Conservation (phyloP, 37 sponge, comb jelly and placozoan species). For the Ianthella basta region DNA sequence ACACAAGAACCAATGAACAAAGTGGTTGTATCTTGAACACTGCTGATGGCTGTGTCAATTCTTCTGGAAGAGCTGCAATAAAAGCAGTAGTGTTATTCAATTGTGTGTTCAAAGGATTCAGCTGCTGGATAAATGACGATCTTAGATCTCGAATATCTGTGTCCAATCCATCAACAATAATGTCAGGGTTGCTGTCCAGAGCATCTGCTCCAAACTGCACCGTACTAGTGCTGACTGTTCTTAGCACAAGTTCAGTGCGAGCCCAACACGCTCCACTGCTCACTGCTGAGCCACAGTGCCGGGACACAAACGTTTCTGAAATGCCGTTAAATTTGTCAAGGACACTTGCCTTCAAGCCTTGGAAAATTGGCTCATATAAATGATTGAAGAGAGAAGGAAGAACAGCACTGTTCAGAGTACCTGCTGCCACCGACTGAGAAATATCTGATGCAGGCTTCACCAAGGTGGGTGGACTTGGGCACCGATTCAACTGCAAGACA, state of each 20-base stretch:
- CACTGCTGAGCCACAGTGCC: background rate
- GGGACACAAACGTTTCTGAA: background rate
- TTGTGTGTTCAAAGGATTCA: background rate
- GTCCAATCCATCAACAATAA: background rate
- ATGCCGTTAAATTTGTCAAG: slow-evolving; percentile 1
- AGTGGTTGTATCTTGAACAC: too few relatives aligned
- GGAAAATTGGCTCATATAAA: background rate
- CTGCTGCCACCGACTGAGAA: background rate
- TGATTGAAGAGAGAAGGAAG: background rate
- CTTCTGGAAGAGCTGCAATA: background rate
- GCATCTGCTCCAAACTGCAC: slow-evolving; percentile 3
- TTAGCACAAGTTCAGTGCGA: slow-evolving; percentile 2
- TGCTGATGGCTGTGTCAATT: too few relatives aligned
- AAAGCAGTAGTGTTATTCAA: background rate
- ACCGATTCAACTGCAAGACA: background rate
- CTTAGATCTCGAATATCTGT: background rate
- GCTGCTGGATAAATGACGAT: background rate
- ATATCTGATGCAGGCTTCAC: background rate
- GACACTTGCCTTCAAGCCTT: background rate
- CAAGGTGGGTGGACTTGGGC: background rate
- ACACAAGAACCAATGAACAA: too few relatives aligned
- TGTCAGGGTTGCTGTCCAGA: background rate
- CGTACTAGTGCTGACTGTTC: background rate
- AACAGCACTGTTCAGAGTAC: background rate
- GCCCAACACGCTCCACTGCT: background rate